phyloP scores from a whole-genome alignment of 2,113 vertebrate species.

The Harpagus bidentatus region DNA sequence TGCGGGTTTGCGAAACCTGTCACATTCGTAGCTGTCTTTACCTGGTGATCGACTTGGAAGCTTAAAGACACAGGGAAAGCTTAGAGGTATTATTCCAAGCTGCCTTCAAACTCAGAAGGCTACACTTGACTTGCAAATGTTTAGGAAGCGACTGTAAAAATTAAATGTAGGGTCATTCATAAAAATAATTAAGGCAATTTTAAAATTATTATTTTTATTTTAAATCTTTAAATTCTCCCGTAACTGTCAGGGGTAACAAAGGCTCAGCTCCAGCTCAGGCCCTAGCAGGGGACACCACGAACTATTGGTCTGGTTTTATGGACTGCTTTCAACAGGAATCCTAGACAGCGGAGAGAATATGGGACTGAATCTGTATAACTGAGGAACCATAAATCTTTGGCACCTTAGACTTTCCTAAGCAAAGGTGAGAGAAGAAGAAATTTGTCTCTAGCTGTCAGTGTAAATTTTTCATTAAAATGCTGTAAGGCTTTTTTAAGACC shows the following conservation, averaged over 20 bases:
- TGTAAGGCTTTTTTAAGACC: constrained; percentile 15
- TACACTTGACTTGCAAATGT: not conserved
- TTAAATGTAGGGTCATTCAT: not conserved
- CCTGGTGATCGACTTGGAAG: not conserved
- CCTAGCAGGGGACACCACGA: not conserved
- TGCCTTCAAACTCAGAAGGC: not conserved
- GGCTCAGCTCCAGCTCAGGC: not conserved
- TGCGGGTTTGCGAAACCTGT: not conserved
- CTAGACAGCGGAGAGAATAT: not conserved
- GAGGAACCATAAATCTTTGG: constrained; percentile 15
- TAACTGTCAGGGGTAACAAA: not conserved
- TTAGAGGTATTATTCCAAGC: not conserved
- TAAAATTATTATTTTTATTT: not conserved
- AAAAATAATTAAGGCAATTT: not conserved
- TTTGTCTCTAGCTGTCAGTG: constrained; percentile 29
- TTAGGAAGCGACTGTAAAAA: not conserved
- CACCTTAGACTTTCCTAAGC: not conserved
- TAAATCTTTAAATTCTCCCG: not conserved
- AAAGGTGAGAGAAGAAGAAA: constrained; percentile 29
- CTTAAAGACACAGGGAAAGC: not conserved
- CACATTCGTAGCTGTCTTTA: not conserved
- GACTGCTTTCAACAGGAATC: not conserved
- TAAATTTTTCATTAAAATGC: constrained; percentile 49
- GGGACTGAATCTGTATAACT: not conserved
- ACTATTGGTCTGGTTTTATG: not conserved